Evolutionary conservation across 2,888 invertebrate species (phyloP).

Genomic region (Hecatera dysodea): DNA sequence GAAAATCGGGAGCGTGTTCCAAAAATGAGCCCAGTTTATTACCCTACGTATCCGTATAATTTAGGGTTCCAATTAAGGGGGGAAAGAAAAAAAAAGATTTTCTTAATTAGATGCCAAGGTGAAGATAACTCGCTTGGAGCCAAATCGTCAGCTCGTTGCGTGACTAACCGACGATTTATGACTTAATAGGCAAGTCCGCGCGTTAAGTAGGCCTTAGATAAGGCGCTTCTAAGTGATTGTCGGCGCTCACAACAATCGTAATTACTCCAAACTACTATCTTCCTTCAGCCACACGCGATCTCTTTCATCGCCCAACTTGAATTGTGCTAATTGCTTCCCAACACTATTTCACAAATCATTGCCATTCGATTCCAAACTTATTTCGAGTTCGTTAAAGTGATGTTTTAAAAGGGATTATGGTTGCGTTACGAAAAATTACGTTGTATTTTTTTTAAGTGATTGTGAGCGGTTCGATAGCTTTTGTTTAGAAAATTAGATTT

Average conservation of each 20-base stretch:
- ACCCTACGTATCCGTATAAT: conserved; percentile 71
- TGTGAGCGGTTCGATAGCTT: conserved; percentile 3
- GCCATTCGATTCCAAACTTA: conserved; percentile 49
- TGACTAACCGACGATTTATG: conserved; percentile 89
- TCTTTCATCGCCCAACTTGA: conserved; percentile 84
- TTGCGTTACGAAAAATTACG: no score
- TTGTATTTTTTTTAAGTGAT: no score
- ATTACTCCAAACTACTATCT: conserved; percentile 90
- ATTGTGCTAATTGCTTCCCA: conserved; percentile 85
- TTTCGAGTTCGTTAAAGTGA: conserved; percentile 24
- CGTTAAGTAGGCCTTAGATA: conserved; percentile 90
- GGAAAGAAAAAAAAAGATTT: conserved; percentile 76
- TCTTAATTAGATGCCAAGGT: conserved; percentile 86
- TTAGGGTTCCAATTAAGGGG: conserved; percentile 72
- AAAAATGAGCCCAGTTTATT: conserved; percentile 65
- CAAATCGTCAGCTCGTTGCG: conserved; percentile 88
- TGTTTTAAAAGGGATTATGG: conserved; percentile 27
- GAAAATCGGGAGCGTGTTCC: conserved; percentile 58
- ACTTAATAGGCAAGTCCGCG: conserved; percentile 89
- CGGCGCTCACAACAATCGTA: conserved; percentile 91
- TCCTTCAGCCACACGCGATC: conserved; percentile 86
- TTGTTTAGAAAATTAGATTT: no score
- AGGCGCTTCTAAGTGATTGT: conserved; percentile 90
- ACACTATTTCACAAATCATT: conserved; percentile 74
- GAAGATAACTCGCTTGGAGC: conserved; percentile 86